Conservation (phyloP, 2,888 invertebrate species). For the Apomyelois bistriatella region DNA sequence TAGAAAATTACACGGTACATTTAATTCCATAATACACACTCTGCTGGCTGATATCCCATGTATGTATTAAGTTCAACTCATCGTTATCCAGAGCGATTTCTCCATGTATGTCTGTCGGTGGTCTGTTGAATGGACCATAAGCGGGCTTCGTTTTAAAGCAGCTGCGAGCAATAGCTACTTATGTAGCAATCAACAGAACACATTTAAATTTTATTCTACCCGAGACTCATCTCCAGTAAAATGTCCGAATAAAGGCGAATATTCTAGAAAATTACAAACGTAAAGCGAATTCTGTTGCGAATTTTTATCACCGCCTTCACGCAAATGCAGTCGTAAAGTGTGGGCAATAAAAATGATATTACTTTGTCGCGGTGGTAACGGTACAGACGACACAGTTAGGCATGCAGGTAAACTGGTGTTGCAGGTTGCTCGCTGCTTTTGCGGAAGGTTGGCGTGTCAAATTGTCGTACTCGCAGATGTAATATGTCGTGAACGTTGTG, state of each 20-base stretch:
- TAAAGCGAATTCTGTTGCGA: constrained; percentile 1
- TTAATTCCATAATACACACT: too few species aligned
- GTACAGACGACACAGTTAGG: constrained; percentile 21
- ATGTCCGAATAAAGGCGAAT: not conserved
- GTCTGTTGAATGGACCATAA: too few species aligned
- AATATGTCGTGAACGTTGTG: not conserved
- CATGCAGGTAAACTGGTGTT: constrained; percentile 17
- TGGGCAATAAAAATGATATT: constrained; percentile 20
- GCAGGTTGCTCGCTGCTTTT: constrained; percentile 1
- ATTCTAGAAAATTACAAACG: not conserved
- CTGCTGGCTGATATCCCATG: too few species aligned
- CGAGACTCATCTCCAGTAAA: too few species aligned
- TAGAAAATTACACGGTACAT: too few species aligned
- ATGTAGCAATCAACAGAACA: too few species aligned
- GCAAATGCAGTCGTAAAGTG: constrained; percentile 17
- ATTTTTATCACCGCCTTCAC: constrained; percentile 12
- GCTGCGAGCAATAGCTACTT: too few species aligned
- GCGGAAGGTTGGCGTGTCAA: constrained; percentile 2
- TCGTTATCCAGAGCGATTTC: too few species aligned
- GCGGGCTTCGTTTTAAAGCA: too few species aligned
- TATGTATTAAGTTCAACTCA: too few species aligned
- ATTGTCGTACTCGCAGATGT: not conserved
- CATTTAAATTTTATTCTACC: too few species aligned
- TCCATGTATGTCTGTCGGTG: too few species aligned
- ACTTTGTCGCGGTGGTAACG: constrained; percentile 17